phyloP scores from a whole-genome alignment of 35 echinoderm and acorn worm genomes.

The Nesometra sesokonis region DNA sequence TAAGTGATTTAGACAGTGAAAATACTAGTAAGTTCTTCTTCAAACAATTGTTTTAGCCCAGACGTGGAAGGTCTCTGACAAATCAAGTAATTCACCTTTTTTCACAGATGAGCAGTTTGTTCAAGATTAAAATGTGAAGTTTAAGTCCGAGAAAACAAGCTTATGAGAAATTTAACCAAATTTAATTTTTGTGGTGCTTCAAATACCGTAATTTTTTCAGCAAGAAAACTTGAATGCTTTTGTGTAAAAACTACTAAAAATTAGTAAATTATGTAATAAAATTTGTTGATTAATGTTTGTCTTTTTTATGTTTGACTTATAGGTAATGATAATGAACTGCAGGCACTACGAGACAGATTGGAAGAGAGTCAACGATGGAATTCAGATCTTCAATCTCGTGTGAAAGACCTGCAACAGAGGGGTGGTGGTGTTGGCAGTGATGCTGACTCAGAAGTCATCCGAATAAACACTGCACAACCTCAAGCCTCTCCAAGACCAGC shows the following conservation, averaged over 20 bases:
- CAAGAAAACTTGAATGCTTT: too few relatives aligned
- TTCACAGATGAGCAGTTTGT: too few relatives aligned
- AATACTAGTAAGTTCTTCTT: background rate
- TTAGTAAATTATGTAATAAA: too few relatives aligned
- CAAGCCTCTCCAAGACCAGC: background rate
- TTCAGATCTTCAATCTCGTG: conserved; percentile 18
- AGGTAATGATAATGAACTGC: background rate
- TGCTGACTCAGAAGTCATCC: conserved; percentile 5
- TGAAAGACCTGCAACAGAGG: conserved; percentile 35
- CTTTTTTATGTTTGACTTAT: background rate
- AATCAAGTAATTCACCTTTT: too few relatives aligned
- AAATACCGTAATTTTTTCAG: too few relatives aligned
- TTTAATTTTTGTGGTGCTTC: too few relatives aligned
- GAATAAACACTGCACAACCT: background rate
- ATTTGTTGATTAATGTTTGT: background rate
- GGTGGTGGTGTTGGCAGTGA: conserved; percentile 73
- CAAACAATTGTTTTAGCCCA: too few relatives aligned
- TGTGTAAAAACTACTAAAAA: too few relatives aligned
- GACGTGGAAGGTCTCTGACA: too few relatives aligned
- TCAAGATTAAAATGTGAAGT: too few relatives aligned
- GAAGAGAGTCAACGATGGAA: conserved; percentile 46
- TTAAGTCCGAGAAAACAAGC: too few relatives aligned
- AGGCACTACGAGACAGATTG: conserved; percentile 13
- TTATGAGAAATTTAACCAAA: too few relatives aligned
- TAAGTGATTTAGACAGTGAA: background rate